Evolutionary conservation across 2,113 vertebrate species (phyloP).

Genomic region (Grammomys surdaster): DNA sequence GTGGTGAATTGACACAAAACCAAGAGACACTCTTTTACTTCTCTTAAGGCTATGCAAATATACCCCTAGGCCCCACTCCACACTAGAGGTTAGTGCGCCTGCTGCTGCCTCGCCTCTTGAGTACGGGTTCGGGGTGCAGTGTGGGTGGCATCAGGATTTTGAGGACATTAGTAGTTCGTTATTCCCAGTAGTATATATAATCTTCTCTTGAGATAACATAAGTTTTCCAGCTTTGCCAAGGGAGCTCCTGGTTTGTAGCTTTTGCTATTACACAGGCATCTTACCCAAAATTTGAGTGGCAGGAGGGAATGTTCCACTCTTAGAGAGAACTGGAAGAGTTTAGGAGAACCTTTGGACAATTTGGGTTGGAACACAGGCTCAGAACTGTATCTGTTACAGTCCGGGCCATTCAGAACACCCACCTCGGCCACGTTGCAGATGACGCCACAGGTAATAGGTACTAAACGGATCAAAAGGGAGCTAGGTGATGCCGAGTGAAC

Average conservation of each 20-base stretch:
- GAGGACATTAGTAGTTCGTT: neutral
- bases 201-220: neutral
- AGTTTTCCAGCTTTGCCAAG: neutral
- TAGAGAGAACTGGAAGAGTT: neutral
- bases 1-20: neutral
- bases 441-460: neutral
- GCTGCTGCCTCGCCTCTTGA: neutral
- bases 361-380: neutral
- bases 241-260: conserved; percentile 10
- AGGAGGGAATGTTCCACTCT: neutral
- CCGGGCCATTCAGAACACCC: neutral
- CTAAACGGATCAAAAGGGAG: neutral
- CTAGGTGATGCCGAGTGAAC: neutral
- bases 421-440: neutral
- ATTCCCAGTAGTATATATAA: neutral
- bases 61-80: too few species aligned
- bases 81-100: neutral
- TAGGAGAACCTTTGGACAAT: neutral
- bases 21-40: neutral
- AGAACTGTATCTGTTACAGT: neutral
- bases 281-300: neutral
- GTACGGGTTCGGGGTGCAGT: neutral
- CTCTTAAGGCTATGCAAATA: neutral
- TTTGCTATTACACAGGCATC: neutral
- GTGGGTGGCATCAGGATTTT: neutral